Evolutionary conservation across 53 echinoderm and acorn worm genomes (phyloP), one percentile per base, ranked within the genome.

Genomic region (Zoroaster sp.): DNA sequence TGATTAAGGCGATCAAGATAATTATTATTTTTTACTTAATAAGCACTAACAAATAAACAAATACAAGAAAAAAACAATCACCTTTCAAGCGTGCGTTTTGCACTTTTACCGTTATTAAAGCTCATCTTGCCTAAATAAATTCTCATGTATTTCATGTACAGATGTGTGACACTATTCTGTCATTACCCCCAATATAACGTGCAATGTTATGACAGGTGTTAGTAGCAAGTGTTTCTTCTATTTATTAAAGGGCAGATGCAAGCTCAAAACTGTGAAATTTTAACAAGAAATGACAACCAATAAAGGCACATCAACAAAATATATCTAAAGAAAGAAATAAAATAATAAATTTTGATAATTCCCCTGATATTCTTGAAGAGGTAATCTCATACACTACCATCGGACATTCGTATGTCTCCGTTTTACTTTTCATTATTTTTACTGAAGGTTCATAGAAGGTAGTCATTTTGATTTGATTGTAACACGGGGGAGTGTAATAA

Each of bases 241-340:
- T 44, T 36, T 35, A 63, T 54, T 63, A 38, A 51, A n/a, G 40
- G 36, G 59, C 63, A 63, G 79, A 79, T 63, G 63, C 39, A 39
- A 55, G 13, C 55, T 38, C 23, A 18, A 63, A 79, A 44, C 79
- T 20, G 79, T 79, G 36, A 79, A 63, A 79, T 11, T 63, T 9
- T 79, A 79, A 79, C 55, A 63, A 79, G 79, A 18, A 79, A 36
- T 23, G 79, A 79, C 79, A 79, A 37, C 63, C 25, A n/a, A 53
- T 59, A 54, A 53, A 37, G 39, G 17, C 71, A 51, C 39, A 78
- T 35, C 34, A 40, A 46, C 36, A 36, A 65, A 25, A 79, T 33
- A 79, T 8, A 0, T 25, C 0, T 28, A 59, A 59, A 15, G 28
- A 59, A 21, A 9, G 3, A 6, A 9, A 9, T 6, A 25, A 28